These are phyloP conservation scores for Drosophila melanocephala DNA, from an alignment of 2,888 invertebrate genomes.

Conservation along the genomic window DNA sequence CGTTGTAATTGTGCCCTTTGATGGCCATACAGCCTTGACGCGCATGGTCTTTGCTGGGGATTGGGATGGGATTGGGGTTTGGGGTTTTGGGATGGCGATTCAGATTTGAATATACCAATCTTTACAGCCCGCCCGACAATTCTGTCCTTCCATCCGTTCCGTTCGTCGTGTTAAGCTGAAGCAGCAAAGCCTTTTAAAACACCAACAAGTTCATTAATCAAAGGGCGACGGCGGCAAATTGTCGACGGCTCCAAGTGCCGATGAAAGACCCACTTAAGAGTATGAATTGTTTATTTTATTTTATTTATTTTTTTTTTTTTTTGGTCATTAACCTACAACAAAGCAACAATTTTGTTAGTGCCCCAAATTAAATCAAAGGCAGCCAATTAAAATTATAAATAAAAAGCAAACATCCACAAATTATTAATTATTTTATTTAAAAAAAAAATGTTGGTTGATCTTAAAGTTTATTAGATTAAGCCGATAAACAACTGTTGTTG, in stretches of 20 bases:
- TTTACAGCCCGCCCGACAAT: neutral
- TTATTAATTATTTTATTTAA: conserved; percentile 11
- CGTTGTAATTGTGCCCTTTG: conserved; percentile 46
- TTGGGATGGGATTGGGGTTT: conserved; percentile 10
- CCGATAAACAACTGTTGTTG: neutral
- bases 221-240: conserved; percentile 26
- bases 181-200: conserved; percentile 32
- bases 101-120: conserved; percentile 13
- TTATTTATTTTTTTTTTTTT: no score
- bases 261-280: conserved; percentile 15
- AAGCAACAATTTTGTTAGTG: neutral
- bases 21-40: conserved; percentile 23
- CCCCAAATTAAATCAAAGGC: conserved; percentile 10
- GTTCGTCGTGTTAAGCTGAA: neutral
- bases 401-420: conserved; percentile 3
- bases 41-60: conserved; percentile 10
- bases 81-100: conserved; percentile 9
- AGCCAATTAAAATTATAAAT: conserved; percentile 3
- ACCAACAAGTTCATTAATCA: conserved; percentile 46
- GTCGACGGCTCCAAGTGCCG: conserved; percentile 18
- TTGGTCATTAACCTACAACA: no score
- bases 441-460: neutral
- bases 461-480: neutral
- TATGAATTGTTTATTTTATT: neutral
- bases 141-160: neutral